These are phyloP conservation scores for Megatriorchis doriae DNA, from an alignment of 2,113 vertebrate species.

Conservation along the genomic window DNA sequence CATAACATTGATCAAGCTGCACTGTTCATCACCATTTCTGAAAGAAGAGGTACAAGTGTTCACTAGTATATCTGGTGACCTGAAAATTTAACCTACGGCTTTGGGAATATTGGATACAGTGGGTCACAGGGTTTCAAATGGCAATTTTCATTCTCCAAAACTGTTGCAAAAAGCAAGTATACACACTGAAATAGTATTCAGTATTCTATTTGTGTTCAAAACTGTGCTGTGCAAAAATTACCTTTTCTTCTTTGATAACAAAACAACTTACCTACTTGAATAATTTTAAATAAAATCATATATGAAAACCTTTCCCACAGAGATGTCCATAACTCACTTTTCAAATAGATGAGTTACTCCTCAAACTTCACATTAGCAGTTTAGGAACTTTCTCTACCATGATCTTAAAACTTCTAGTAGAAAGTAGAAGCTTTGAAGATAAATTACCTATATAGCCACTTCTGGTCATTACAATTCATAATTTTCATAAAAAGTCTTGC, in stretches of 20 bases:
- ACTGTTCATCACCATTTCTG: neutral
- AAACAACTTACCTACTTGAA: neutral
- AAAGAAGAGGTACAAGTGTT: neutral
- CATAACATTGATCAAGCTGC: neutral
- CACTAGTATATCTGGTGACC: neutral
- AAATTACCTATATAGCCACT: neutral
- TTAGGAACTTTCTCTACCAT: neutral
- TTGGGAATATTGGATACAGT: neutral
- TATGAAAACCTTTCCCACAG: neutral
- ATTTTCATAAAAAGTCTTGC: neutral
- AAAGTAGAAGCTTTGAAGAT: conserved; percentile 6
- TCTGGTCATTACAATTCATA: neutral
- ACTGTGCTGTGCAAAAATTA: neutral
- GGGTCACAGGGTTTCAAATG: neutral
- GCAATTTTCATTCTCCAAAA: neutral
- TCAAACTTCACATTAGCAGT: neutral
- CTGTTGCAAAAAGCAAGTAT: neutral
- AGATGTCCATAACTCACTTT: neutral
- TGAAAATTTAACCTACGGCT: neutral
- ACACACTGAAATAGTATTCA: neutral
- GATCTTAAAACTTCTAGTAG: neutral
- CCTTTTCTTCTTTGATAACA: neutral
- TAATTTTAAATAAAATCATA: neutral
- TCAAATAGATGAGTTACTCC: neutral
- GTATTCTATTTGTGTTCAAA: neutral